Evolutionary conservation across 2,888 invertebrate species (phyloP), one percentile per base, ranked within the genome.

Genomic region (Gandaritis pyraliata): DNA sequence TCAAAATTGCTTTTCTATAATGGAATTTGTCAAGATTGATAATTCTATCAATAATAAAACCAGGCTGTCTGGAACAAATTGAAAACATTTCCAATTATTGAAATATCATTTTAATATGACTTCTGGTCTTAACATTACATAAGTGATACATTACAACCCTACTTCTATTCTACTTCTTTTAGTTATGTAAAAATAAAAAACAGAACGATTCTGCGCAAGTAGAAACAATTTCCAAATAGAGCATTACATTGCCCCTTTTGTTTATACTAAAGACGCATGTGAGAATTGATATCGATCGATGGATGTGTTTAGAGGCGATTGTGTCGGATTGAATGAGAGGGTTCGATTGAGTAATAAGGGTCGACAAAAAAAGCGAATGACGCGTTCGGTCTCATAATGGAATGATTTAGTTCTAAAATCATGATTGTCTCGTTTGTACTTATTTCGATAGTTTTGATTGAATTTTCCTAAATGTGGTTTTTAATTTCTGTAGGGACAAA

Each of bases 261-360:
- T 78, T 78, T 80, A 74, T 75, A 72, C 70, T 69, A 70, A 70
- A 67, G 67, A 68, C 74, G 71, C 74, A 66, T 68, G 68, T 64
- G 75, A 72, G 73, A 72, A 76, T 73, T 72, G 77, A 76, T 78
- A 79, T 72, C 68, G 71, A 69, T 76, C 81, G 67, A 81, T 82
- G 80, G 72, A 78, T 73, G 66, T 72, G 72, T 70, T 74, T 72
- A 69, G 65, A 67, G 69, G 58, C 73, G 74, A 80, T 81, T 74
- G 73, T 72, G 73, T 72, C 73, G 66, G 68, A 66, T 74, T 72
- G 70, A 69, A 70, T 69, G 68, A 58, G 68, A 68, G 72, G 67
- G 70, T 63, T 65, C 51, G 50, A 59, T 41, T 23, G 48, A 54
- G 63, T 65, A 64, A 67, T 70, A 60, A 61, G 61, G 61, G 61